Evolutionary conservation across 2,797 vertebrate genomes (phyloP).

Genomic region (Aotus griseimembra): DNA sequence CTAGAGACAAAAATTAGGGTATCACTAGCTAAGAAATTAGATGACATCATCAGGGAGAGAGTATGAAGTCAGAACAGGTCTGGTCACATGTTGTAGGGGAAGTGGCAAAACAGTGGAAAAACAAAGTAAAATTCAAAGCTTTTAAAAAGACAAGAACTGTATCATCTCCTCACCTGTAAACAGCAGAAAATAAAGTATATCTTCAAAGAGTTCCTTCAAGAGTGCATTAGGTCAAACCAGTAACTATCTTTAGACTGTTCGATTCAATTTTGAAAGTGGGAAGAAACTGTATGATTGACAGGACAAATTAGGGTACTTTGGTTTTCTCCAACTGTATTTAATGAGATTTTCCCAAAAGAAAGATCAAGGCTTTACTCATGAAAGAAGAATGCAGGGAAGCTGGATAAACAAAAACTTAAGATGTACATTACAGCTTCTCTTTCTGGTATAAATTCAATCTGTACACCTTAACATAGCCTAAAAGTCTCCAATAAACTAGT

Average conservation of each 20-base stretch:
- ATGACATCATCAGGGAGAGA: no score
- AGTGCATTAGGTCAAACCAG: background rate
- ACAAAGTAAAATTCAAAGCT: background rate
- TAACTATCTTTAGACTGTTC: background rate
- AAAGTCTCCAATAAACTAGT: background rate
- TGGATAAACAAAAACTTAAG: background rate
- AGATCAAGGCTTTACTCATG: background rate
- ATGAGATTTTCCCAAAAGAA: background rate
- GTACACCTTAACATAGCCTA: background rate
- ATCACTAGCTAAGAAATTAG: background rate
- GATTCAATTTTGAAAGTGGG: background rate
- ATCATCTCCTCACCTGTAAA: background rate
- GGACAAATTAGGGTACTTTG: background rate
- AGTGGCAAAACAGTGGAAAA: background rate
- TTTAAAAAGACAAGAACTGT: background rate
- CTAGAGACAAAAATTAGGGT: background rate
- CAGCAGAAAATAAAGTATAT: background rate
- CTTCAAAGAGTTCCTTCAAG: background rate
- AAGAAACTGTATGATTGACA: background rate
- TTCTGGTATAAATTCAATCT: background rate
- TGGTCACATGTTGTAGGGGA: background rate
- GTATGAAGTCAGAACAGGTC: background rate
- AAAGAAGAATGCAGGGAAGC: background rate
- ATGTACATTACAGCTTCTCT: background rate
- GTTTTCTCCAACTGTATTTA: background rate